A percentile compares a stretch with the other conserved stretches of the same genome.
Conservation (phyloP, 2,888 invertebrate genomes). For the Drosophila putrida region DNA sequence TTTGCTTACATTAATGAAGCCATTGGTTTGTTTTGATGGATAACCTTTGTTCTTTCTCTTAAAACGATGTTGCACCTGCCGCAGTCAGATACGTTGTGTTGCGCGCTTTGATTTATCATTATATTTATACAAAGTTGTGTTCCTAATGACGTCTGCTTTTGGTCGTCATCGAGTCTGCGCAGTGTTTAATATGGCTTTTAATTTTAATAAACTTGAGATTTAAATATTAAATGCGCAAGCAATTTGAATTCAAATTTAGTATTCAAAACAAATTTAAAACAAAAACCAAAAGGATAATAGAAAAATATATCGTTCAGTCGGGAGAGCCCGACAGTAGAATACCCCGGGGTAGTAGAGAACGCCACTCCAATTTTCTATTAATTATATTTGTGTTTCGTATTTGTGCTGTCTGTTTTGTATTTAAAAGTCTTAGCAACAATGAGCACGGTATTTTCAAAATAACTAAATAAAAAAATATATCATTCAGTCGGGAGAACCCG, state of each 20-base stretch:
- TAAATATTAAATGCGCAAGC: slow-evolving; percentile 39
- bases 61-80: background rate
- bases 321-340: too few relatives aligned
- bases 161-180: slow-evolving; percentile 42
- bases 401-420: too few relatives aligned
- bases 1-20: slow-evolving; percentile 40
- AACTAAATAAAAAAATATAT: too few relatives aligned
- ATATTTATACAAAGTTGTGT: slow-evolving; percentile 43
- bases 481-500: too few relatives aligned
- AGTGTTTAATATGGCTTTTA: background rate
- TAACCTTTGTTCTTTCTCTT: background rate
- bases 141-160: background rate
- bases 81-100: slow-evolving; percentile 34
- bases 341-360: too few relatives aligned
- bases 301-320: slow-evolving; percentile 1
- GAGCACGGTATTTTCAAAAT: too few relatives aligned
- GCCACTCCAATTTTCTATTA: too few relatives aligned
- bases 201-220: slow-evolving; percentile 37
- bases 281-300: background rate
- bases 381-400: too few relatives aligned
- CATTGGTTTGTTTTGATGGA: slow-evolving; percentile 15
- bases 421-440: too few relatives aligned
- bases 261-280: background rate
- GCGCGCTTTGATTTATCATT: background rate
- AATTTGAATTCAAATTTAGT: slow-evolving; percentile 48